Evolutionary conservation across 2,797 vertebrate genomes (phyloP), one percentile per base, ranked within the genome.

Genomic region (Neoniphon sammara): DNA sequence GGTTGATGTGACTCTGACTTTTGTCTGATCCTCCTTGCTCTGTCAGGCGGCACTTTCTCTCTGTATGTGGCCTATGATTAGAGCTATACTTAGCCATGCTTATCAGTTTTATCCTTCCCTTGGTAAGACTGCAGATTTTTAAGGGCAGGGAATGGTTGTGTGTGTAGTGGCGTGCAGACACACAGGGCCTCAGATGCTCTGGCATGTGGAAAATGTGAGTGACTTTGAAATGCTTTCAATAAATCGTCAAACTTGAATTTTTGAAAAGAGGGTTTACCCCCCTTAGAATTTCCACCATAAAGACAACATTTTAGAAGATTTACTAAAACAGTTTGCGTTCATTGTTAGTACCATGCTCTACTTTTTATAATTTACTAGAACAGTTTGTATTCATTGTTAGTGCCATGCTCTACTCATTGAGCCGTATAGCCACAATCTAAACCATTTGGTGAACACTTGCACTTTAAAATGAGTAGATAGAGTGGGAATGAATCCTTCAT

Each of bases 81-180:
- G 75, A 68, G 86, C 80, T 91, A 91, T 83, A 83, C 81, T 92
- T 90, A 91, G 90, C 79, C 54, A 17, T 0, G 64, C 78, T 91
- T 91, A 91, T 88, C 85, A 87, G 85, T 78, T 53, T 75, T 66
- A 62, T 78, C 75, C 55, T 65, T 84, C 71, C 80, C 78, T 76
- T 2, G 34, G 70, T 80, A 81, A 78, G 80, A 80, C 79, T 85
- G 53, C 79, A 84, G 76, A 83, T 90, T 88, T 89, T 80, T 55
- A 70, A 71, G 63, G 31, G 69, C 84, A 84, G 69, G 60, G 77
- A 89, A 89, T 89, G 83, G 73, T 78, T 81, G 55, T 4, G 42
- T 27, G 66, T 55, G 11, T 46, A 67, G 54, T 47, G 2, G 56
- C 57, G 53, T 57, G 61, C 42, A 72, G 68, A 77, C 46, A 70